Percentiles rank a stretch among this genome's conserved stretches.
phyloP scores from a whole-genome alignment of 2,797 vertebrate genomes.

The Alosa sapidissima region DNA sequence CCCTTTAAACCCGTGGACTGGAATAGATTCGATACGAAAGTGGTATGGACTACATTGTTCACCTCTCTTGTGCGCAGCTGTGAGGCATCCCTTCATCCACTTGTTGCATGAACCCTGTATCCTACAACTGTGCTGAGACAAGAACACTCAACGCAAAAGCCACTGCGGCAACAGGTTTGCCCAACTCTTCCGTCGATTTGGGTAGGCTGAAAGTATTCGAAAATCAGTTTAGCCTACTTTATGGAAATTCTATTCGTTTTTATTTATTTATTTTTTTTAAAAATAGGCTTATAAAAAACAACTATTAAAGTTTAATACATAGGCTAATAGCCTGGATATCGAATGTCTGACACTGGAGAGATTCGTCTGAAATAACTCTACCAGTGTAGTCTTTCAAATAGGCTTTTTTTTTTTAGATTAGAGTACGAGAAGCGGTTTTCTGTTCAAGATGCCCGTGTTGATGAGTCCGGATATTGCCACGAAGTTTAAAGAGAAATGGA shows the following conservation, averaged over 20 bases:
- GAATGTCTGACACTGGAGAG: neutral
- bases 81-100: constrained; percentile 58
- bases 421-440: neutral
- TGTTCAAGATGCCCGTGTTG: constrained; percentile 76
- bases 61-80: neutral
- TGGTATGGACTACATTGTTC: constrained; percentile 20
- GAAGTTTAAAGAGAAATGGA: constrained; percentile 76
- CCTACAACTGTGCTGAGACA: constrained; percentile 57
- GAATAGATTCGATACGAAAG: neutral
- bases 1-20: neutral
- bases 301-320: neutral
- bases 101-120: constrained; percentile 72
- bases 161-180: constrained; percentile 62
- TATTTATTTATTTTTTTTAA: neutral
- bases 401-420: neutral
- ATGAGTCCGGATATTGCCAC: constrained; percentile 73
- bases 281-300: neutral
- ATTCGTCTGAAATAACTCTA: neutral
- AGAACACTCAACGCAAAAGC: neutral
- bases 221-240: neutral
- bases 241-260: neutral
- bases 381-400: neutral
- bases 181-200: constrained; percentile 15
- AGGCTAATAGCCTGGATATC: neutral
- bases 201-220: neutral